Base-by-base conservation (phyloP, 2,797 vertebrate species). In the Pseudomugil tenellus region DNA sequence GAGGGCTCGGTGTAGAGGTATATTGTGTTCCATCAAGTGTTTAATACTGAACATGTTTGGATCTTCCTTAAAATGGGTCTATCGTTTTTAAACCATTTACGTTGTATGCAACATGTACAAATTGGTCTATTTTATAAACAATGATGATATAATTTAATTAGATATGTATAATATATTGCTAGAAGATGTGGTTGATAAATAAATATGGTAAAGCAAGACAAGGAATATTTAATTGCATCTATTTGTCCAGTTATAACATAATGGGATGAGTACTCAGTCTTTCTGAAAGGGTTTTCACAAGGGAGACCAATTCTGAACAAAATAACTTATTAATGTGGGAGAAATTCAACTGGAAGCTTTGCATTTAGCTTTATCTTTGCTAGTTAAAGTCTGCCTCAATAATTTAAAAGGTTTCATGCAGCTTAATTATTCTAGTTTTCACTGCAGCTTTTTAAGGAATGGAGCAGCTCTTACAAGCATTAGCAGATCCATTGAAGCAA, bases 361-460 rank as follows among this genome's bases (percentile, higher is more conserved):
- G 49, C 48, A 66, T 80, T 77, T 52, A 25, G 63, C 60, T 49
- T 61, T 58, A 61, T 71, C 49, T 54, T 58, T 61, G 43, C 53
- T 58, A 72, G 31, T 74, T 70, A 61, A 80, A 81, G 72, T 59
- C 7, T 62, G 46, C 58, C 85, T 88, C 63, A 85, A 84, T 85
- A 74, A 85, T 87, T 90, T 63, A 88, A 28, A 32, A 56, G 56
- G 58, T 78, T 87, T 87, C 81, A 75, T 68, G 76, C 76, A 70
- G 53, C 46, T 61, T 29, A 19, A 41, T 72, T 69, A 54, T 43
- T 78, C 46, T 70, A 35, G 58, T 83, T 90, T 89, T 91, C 83
- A 87, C 70, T 31, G n/a, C 6, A 57, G 70, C 62, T 77, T 58
- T 57, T 48, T 57, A 52, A 57, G 71, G 78, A 67, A 69, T 57